Evolutionary conservation across 2,797 vertebrate species (phyloP).

Genomic region (Poecile montanus): DNA sequence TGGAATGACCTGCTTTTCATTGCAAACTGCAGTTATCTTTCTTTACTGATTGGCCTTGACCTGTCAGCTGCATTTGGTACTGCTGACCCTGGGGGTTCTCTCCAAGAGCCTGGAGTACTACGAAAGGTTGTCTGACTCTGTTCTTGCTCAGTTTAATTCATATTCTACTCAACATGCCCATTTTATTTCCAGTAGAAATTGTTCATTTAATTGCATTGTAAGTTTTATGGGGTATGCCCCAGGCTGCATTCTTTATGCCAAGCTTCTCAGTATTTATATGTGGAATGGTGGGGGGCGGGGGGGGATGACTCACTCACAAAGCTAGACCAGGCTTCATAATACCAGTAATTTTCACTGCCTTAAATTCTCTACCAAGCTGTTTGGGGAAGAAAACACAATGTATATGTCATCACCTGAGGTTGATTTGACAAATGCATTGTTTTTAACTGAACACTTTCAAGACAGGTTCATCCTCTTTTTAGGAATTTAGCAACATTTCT

Average conservation of each 20-base stretch:
- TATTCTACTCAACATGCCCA: conserved; percentile 74
- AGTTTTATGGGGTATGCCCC: conserved; percentile 81
- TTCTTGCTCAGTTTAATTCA: conserved; percentile 75
- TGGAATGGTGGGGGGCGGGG: conserved; percentile 25
- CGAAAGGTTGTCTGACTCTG: conserved; percentile 38
- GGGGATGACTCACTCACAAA: conserved; percentile 42
- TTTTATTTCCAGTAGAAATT: conserved; percentile 83
- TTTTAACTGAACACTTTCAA: conserved; percentile 10
- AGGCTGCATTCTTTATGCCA: conserved; percentile 79
- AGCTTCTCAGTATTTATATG: conserved; percentile 78
- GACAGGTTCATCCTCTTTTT: not conserved
- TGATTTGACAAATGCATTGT: not conserved
- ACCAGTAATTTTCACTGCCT: conserved; percentile 59
- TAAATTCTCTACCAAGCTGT: conserved; percentile 35
- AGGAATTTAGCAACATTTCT: not conserved
- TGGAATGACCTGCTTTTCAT: conserved; percentile 62
- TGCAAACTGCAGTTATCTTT: conserved; percentile 67
- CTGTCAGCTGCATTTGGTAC: conserved; percentile 57
- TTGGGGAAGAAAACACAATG: conserved; percentile 45
- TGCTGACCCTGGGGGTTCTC: conserved; percentile 44
- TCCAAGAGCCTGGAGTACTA: conserved; percentile 45
- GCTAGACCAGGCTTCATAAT: conserved; percentile 68
- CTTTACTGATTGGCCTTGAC: conserved; percentile 71
- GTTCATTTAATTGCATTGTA: conserved; percentile 83
- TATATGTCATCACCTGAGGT: not conserved